Conservation (phyloP, 2,113 vertebrate species). For the Serinus canaria region DNA sequence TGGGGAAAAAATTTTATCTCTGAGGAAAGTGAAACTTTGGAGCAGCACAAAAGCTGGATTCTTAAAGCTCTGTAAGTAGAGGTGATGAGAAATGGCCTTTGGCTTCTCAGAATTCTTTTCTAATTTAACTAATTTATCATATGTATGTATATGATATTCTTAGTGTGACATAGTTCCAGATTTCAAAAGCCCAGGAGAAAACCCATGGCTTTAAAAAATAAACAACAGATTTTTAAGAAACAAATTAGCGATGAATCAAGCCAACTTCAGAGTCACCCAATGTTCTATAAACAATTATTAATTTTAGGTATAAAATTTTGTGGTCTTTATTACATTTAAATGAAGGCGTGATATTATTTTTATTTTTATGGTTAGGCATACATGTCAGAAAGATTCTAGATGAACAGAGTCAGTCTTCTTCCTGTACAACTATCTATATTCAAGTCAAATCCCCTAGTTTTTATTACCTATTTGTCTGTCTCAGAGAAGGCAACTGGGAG, state of each 20-base stretch:
- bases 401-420: background rate
- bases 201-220: fast-evolving
- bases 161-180: background rate
- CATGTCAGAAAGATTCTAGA: background rate
- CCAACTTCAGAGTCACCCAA: background rate
- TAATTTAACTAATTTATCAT: background rate
- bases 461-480: background rate
- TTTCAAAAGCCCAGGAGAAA: background rate
- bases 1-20: background rate
- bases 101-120: background rate
- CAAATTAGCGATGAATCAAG: background rate
- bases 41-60: background rate
- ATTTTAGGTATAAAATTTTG: background rate
- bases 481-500: background rate
- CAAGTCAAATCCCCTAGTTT: background rate
- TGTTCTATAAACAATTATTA: background rate
- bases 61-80: background rate
- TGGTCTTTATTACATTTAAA: background rate
- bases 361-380: background rate
- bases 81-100: background rate
- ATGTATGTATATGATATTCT: fast-evolving
- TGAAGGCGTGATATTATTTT: background rate
- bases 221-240: background rate
- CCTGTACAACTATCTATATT: background rate
- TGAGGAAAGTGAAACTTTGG: background rate